Base-by-base conservation (phyloP, 2,797 vertebrate genomes). In the Diglossa cyanea region DNA sequence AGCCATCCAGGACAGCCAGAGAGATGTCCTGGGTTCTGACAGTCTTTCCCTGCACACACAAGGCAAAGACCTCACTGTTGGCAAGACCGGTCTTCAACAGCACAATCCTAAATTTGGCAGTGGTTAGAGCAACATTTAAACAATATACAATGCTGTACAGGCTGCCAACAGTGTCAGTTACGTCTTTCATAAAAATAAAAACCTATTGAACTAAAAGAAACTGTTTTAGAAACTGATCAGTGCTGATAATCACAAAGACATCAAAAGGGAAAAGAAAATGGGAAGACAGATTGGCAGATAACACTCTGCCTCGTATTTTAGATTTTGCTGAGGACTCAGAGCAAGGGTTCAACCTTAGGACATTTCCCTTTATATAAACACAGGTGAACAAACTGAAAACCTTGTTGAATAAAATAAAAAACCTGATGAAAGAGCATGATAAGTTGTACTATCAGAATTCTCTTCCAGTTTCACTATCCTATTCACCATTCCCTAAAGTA, bases 191-290 rank as follows among this genome's bases (percentile, higher is more conserved):
- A 78, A 89, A 83, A 89, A 55, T 54, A 79, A 91, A 85, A 72
- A 19, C 13, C 19, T 25, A 63, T 7, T 37, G 35, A 88, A 71
- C 16, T 23, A 71, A 81, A 86, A 68, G 19, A 77, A 92, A 67
- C 28, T 50, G 35, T 31, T 83, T 61, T 13, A 60, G 53, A 88
- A 82, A 48, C 4, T 92, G 51, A 68, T 18, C 30, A 51, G 60
- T 18, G 28, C 10, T 53, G 35, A 65, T 9, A 79, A 47, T 42
- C 67, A 84, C 37, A 35, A 80, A 50, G 35, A 51, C 33, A 71
- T 66, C 33, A 76, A 93, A 91, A 88, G 15, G n/a, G 82, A 82
- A 91, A 88, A 81, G 5, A 61, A 88, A 88, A 62, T 2, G 4
- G 44, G 21, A 55, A 75, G 19, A 33, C 9, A 77, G 58, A 77